These are phyloP conservation scores for Eriosoma lanigerum DNA, from an alignment of 1,140 invertebrate species.

Conservation along the genomic window DNA sequence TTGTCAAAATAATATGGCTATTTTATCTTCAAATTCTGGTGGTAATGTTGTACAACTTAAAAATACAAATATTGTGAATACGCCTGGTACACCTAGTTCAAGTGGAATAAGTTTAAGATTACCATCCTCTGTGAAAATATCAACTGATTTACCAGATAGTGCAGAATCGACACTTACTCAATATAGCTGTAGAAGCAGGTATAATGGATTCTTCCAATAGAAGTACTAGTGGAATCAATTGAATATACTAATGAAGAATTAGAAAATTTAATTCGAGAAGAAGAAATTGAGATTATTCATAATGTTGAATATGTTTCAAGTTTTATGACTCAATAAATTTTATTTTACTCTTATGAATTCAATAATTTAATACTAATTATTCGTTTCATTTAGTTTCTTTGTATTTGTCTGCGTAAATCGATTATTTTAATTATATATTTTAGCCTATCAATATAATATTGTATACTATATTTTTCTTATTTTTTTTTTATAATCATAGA, in stretches of 20 bases:
- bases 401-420: conserved; percentile 7
- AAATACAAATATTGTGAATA: conserved; percentile 41
- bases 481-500: conserved; percentile 40
- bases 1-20: conserved; percentile 54
- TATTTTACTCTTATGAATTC: conserved; percentile 34
- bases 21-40: conserved; percentile 51
- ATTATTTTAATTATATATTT: conserved; percentile 31
- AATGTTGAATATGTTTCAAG: conserved; percentile 13
- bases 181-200: conserved; percentile 67
- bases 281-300: conserved; percentile 35
- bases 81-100: conserved; percentile 10
- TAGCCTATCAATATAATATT: conserved; percentile 44
- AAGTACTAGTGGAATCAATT: neutral
- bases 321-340: conserved; percentile 46
- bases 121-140: conserved; percentile 53
- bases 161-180: conserved; percentile 68
- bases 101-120: conserved; percentile 13
- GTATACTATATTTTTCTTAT: conserved; percentile 48
- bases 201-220: conserved; percentile 60
- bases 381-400: conserved; percentile 41
- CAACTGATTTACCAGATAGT: conserved; percentile 65
- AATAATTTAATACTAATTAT: neutral
- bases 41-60: conserved; percentile 41
- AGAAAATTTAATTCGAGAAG: conserved; percentile 34
- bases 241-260: conserved; percentile 23